Conservation (phyloP, 2,888 invertebrate species). For the Tridacna gigas region DNA sequence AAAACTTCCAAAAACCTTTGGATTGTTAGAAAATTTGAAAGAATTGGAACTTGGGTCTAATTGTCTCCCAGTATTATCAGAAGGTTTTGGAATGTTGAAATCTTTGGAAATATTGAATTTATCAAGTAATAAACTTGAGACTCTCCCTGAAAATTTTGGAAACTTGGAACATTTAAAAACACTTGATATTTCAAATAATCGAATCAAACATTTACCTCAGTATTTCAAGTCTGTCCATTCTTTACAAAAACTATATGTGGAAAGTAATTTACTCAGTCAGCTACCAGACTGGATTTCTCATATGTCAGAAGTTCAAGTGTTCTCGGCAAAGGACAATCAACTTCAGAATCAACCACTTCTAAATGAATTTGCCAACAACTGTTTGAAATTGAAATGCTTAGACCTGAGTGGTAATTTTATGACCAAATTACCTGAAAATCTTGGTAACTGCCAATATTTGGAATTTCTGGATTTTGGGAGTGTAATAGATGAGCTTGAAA, state of each 20-base stretch:
- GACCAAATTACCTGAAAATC: constrained; percentile 71
- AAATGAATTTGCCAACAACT: constrained; percentile 65
- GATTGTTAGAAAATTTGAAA: constrained; percentile 63
- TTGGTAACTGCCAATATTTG: constrained; percentile 72
- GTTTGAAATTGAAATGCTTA: constrained; percentile 67
- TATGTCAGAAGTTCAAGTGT: constrained; percentile 62
- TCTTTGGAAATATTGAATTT: constrained; percentile 72
- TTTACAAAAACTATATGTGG: constrained; percentile 70
- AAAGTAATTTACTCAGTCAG: constrained; percentile 66
- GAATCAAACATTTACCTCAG: constrained; percentile 67
- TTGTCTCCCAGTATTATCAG: constrained; percentile 63
- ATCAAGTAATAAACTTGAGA: constrained; percentile 68
- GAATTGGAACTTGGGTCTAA: constrained; percentile 71
- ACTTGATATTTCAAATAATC: constrained; percentile 76
- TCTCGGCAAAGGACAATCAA: constrained; percentile 75
- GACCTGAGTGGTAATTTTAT: constrained; percentile 79
- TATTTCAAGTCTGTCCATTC: constrained; percentile 64
- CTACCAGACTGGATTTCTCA: constrained; percentile 74
- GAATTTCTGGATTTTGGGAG: constrained; percentile 78
- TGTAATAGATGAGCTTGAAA: constrained; percentile 78
- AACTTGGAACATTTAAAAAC: constrained; percentile 65
- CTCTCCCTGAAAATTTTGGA: constrained; percentile 71
- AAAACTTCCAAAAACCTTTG: constrained; percentile 67
- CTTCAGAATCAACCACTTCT: constrained; percentile 65
- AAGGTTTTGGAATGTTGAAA: constrained; percentile 69